A percentile compares a stretch with the other conserved stretches of the same genome.
Conservation (phyloP, 2,888 invertebrate species). For the Heterodera filipjevi region DNA sequence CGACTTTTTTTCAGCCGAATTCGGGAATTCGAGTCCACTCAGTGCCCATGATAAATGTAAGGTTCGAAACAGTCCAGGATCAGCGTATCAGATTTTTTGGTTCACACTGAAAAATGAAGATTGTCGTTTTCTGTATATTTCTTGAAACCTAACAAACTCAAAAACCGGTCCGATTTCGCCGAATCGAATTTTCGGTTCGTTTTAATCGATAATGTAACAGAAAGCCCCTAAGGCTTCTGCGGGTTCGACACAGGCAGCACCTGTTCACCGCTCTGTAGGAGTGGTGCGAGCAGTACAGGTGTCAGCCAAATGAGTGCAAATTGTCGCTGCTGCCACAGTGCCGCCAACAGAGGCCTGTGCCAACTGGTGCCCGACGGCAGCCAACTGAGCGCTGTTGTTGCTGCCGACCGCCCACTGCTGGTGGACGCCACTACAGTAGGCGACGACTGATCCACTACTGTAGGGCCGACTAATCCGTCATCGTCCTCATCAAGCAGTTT, state of each 20-base stretch:
- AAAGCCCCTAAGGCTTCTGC: neutral
- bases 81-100: too few relatives aligned
- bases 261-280: neutral
- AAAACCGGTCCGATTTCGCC: too few relatives aligned
- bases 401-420: neutral
- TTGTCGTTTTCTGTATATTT: too few relatives aligned
- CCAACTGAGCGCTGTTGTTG: neutral
- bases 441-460: neutral
- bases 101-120: too few relatives aligned
- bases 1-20: too few relatives aligned
- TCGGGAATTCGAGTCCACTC: too few relatives aligned
- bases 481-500: neutral
- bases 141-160: too few relatives aligned
- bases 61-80: too few relatives aligned
- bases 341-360: neutral
- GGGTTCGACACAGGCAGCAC: neutral
- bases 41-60: too few relatives aligned
- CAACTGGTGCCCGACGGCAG: neutral
- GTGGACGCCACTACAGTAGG: neutral
- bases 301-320: slow-evolving; percentile 18
- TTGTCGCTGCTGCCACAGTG: slow-evolving; percentile 15
- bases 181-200: neutral
- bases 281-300: slow-evolving; percentile 15
- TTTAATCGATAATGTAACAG: neutral
- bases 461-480: neutral